A percentile compares a stretch with the other conserved stretches of the same genome.
Evolutionary conservation across 2,888 invertebrate species (phyloP).

Genomic region (Melanchra persicariae): DNA sequence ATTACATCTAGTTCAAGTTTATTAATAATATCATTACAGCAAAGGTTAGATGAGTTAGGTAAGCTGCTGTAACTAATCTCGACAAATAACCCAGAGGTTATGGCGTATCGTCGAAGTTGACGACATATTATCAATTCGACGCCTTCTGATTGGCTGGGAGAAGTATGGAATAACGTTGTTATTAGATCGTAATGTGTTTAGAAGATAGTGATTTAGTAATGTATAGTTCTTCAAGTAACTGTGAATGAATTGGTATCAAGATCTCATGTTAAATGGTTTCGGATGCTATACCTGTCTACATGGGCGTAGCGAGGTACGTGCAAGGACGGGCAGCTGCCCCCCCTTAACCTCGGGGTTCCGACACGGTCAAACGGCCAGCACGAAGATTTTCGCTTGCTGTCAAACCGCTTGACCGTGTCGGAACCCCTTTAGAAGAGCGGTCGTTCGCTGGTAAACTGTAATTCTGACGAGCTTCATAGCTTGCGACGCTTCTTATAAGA

Average conservation of each 20-base stretch:
- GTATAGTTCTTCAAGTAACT: background rate
- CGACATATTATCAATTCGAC: constrained; percentile 35
- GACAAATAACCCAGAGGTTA: constrained; percentile 43
- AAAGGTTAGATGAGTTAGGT: constrained; percentile 27
- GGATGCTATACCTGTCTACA: too few relatives aligned
- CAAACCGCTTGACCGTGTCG: too few relatives aligned
- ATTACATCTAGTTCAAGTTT: constrained; percentile 30
- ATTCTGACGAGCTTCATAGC: too few relatives aligned
- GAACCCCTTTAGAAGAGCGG: too few relatives aligned
- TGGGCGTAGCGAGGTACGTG: too few relatives aligned
- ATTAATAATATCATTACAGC: constrained; percentile 31
- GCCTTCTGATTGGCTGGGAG: constrained; percentile 37
- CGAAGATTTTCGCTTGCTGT: too few relatives aligned
- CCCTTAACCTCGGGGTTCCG: too few relatives aligned
- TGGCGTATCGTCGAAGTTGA: constrained; percentile 28
- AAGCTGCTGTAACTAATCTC: constrained; percentile 31
- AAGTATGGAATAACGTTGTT: constrained; percentile 1
- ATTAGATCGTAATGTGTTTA: constrained; percentile 6
- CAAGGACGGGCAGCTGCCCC: too few relatives aligned
- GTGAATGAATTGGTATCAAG: background rate
- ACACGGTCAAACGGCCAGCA: too few relatives aligned
- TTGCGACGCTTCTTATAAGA: too few relatives aligned
- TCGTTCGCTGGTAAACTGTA: too few relatives aligned
- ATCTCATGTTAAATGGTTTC: background rate
- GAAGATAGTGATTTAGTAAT: constrained; percentile 1